Conservation (phyloP, 2,888 invertebrate genomes). For the Tanytarsus gracilentus region DNA sequence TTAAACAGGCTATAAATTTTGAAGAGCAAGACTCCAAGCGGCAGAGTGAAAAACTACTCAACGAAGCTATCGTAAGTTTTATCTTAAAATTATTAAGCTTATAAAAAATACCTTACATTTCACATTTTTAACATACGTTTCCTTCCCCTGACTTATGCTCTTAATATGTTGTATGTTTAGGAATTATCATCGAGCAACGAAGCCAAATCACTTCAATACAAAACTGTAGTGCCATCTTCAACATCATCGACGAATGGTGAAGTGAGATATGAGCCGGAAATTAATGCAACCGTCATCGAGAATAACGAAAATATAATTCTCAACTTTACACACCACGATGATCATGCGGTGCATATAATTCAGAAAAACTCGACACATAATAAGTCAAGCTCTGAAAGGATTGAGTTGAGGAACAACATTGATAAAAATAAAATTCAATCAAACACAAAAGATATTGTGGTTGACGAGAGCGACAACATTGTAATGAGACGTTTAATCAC, state of each 20-base stretch:
- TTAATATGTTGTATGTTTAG: background rate
- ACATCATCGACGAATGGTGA: background rate
- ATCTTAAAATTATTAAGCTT: background rate
- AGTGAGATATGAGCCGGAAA: conserved; percentile 20
- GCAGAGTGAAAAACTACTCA: conserved; percentile 45
- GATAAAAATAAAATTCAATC: conserved; percentile 43
- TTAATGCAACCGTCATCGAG: conserved; percentile 30
- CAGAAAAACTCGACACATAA: conserved; percentile 41
- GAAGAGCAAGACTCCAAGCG: conserved; percentile 45
- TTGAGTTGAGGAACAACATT: conserved; percentile 36
- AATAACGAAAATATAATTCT: conserved; percentile 24
- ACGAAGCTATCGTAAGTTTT: conserved; percentile 42
- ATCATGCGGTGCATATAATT: conserved; percentile 20
- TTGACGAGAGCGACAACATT: conserved; percentile 43
- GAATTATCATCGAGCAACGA: conserved; percentile 23
- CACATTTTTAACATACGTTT: background rate
- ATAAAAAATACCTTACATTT: background rate
- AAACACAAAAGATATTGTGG: conserved; percentile 43
- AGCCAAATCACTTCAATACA: conserved; percentile 3
- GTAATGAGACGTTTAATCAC: no score
- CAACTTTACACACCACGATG: conserved; percentile 18
- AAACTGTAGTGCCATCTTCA: background rate
- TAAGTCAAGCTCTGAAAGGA: conserved; percentile 34
- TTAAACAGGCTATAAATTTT: conserved; percentile 51
- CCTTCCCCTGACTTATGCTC: no score